Percentiles rank a stretch among this genome's conserved stretches.
phyloP scores from a whole-genome alignment of 2,888 invertebrate genomes.

The Drosophila kanekoi region DNA sequence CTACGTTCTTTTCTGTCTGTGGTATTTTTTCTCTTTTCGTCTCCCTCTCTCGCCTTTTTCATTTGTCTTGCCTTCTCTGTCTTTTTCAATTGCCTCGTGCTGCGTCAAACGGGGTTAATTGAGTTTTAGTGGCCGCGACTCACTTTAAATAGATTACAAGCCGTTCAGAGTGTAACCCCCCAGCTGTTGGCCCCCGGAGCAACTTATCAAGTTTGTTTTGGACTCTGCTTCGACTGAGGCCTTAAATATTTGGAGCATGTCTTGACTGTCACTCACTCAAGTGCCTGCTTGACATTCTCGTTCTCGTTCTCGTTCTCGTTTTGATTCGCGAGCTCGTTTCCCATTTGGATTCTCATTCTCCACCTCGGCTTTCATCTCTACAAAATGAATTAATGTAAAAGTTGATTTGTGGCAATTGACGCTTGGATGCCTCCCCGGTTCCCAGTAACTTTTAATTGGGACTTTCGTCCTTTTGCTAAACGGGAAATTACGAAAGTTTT shows the following conservation, averaged over 20 bases:
- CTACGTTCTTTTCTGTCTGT: conserved; percentile 33
- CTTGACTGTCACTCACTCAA: conserved; percentile 58
- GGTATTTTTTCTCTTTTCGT: conserved; percentile 5
- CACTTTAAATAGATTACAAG: conserved; percentile 79
- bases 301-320: conserved; percentile 1
- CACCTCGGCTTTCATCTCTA: conserved; percentile 37
- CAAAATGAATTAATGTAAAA: conserved; percentile 73
- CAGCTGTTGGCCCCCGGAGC: background rate
- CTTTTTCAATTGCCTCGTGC: conserved; percentile 65
- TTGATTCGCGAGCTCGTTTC: background rate
- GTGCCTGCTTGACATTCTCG: conserved; percentile 6
- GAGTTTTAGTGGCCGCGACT: conserved; percentile 81
- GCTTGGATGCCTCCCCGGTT: conserved; percentile 57
- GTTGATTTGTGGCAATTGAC: conserved; percentile 78
- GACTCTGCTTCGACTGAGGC: conserved; percentile 46
- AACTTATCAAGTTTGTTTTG: conserved; percentile 64
- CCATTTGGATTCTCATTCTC: background rate
- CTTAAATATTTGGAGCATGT: conserved; percentile 72
- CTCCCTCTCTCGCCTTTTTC: conserved; percentile 7
- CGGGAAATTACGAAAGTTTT: conserved; percentile 73
- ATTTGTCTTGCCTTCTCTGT: conserved; percentile 27
- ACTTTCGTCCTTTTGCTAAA: conserved; percentile 33
- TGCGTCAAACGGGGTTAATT: conserved; percentile 79
- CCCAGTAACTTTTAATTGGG: conserved; percentile 70
- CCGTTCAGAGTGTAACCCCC: conserved; percentile 30